These are phyloP conservation scores for Lagopus muta DNA, from an alignment of 2,113 vertebrate species.

Conservation along the genomic window DNA sequence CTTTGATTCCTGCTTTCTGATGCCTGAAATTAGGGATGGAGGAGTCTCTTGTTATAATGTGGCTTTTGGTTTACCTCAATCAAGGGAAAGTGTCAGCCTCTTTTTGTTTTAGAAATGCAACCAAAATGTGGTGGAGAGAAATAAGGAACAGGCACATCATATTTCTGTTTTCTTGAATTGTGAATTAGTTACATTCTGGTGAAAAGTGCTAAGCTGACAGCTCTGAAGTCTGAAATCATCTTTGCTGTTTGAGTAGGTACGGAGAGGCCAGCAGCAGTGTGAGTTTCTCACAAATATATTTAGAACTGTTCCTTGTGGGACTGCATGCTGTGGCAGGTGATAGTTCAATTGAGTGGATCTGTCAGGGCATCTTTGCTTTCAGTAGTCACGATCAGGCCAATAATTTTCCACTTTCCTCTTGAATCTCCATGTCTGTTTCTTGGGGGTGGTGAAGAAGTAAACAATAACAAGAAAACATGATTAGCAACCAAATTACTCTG, in stretches of 20 bases:
- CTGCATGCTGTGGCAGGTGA: fast-evolving
- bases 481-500: not conserved
- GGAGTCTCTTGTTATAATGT: not conserved
- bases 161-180: not conserved
- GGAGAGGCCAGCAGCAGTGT: not conserved
- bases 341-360: not conserved
- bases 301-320: not conserved
- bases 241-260: not conserved
- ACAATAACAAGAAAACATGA: not conserved
- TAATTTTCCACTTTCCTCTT: not conserved
- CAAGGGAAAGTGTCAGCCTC: not conserved
- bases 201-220: not conserved
- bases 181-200: not conserved
- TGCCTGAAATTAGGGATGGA: not conserved
- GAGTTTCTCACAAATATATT: not conserved
- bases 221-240: not conserved
- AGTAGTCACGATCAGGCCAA: not conserved
- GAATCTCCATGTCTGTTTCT: not conserved
- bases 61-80: not conserved
- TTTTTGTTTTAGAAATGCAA: not conserved
- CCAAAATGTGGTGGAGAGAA: not conserved
- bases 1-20: not conserved
- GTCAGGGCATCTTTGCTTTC: not conserved
- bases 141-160: not conserved
- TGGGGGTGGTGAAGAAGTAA: not conserved